phyloP scores from a whole-genome alignment of 1,140 invertebrate genomes.

The Globodera rostochiensis region DNA sequence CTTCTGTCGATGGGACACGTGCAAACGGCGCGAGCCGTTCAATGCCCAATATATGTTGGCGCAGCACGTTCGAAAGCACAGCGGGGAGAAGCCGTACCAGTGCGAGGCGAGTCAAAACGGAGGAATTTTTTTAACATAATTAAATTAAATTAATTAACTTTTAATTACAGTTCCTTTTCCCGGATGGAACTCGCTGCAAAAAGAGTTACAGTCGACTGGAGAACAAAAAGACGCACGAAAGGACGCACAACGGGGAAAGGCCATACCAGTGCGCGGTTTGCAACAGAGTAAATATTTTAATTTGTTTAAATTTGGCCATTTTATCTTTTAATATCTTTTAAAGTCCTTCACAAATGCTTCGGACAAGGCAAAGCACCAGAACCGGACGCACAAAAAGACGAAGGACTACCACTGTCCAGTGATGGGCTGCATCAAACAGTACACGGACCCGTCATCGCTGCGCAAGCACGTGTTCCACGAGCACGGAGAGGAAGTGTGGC shows the following conservation, averaged over 20 bases:
- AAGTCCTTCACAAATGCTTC: conserved; percentile 92
- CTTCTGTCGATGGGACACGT: conserved; percentile 40
- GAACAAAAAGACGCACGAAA: conserved; percentile 93
- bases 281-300: conserved; percentile 74
- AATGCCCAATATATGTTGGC: conserved; percentile 99
- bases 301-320: neutral
- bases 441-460: conserved; percentile 91
- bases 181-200: conserved; percentile 71
- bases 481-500: conserved; percentile 76
- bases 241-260: conserved; percentile 87
- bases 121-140: conserved; percentile 29
- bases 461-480: conserved; percentile 97
- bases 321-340: neutral
- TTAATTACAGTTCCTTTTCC: conserved; percentile 81
- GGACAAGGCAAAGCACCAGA: conserved; percentile 97
- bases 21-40: conserved; percentile 73
- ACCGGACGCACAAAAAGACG: conserved; percentile 71
- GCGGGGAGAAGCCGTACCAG: conserved; percentile 97
- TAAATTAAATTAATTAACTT: conserved; percentile 21
- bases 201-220: conserved; percentile 96
- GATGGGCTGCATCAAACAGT: conserved; percentile 91
- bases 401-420: conserved; percentile 98
- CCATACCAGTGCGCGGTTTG: conserved; percentile 96
- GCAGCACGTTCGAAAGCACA: conserved; percentile 96
- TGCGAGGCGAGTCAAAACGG: conserved; percentile 77